Conservation (phyloP, 2,797 vertebrate genomes). For the Platalea minor region DNA sequence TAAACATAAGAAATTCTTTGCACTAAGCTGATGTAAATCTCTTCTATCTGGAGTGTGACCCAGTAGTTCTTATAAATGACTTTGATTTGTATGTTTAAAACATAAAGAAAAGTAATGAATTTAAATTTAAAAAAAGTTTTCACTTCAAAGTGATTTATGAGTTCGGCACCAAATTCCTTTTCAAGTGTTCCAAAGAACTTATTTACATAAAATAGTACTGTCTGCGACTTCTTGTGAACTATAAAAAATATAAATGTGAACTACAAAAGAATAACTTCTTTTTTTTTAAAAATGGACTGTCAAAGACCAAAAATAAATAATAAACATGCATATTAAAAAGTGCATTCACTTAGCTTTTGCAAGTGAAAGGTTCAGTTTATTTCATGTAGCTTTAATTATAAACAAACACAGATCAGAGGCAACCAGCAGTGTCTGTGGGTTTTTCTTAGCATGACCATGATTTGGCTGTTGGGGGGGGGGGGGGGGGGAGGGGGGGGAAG, state of each 20-base stretch:
- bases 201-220: slow-evolving; percentile 8
- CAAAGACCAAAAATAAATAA: slow-evolving; percentile 24
- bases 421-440: neutral
- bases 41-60: neutral
- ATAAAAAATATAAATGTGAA: neutral
- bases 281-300: neutral
- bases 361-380: neutral
- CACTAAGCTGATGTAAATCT: neutral
- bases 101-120: neutral
- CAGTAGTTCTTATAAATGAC: slow-evolving; percentile 1
- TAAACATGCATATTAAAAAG: slow-evolving; percentile 23
- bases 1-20: neutral
- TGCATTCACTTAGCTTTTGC: neutral
- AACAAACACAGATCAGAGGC: neutral
- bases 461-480: neutral
- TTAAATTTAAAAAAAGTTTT: neutral
- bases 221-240: neutral
- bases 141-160: slow-evolving; percentile 19
- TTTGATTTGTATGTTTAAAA: neutral
- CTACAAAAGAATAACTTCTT: neutral
- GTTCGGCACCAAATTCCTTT: neutral
- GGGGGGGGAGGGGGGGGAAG: neutral
- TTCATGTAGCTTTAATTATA: neutral
- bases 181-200: neutral
- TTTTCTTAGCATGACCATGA: neutral